phyloP scores from a whole-genome alignment of 2,888 invertebrate species.

The Athalia rosae region DNA sequence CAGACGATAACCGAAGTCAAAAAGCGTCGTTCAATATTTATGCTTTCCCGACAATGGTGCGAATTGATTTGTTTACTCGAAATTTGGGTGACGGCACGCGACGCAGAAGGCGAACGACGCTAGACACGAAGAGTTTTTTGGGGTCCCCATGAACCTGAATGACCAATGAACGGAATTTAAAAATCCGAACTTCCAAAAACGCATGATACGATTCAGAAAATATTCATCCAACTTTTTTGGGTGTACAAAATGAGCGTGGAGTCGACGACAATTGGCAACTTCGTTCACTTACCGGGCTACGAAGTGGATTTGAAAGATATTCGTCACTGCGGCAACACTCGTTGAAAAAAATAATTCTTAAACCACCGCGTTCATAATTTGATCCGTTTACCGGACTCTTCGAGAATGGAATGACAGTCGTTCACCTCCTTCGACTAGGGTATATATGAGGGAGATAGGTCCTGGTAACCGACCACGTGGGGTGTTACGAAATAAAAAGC shows the following conservation, averaged over 20 bases:
- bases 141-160: background rate
- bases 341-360: background rate
- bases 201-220: background rate
- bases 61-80: constrained; percentile 14
- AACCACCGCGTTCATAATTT: background rate
- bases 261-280: background rate
- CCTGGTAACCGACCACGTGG: constrained; percentile 52
- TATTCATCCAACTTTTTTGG: background rate
- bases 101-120: background rate
- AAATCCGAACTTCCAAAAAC: background rate
- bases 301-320: background rate
- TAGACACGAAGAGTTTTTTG: background rate
- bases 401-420: constrained; percentile 35
- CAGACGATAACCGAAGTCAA: background rate
- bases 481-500: constrained; percentile 48
- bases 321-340: background rate
- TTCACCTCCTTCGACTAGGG: constrained; percentile 39
- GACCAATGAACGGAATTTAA: no score
- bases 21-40: background rate
- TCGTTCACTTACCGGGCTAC: constrained; percentile 23
- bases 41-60: background rate
- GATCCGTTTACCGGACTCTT: background rate
- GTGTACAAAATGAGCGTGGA: background rate
- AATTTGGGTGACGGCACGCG: background rate
- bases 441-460: constrained; percentile 59